Percentiles rank a stretch among this genome's conserved stretches.
These are phyloP conservation scores for Eudasyphora cyanicolor DNA, from an alignment of 2,888 invertebrate species.

Conservation along the genomic window DNA sequence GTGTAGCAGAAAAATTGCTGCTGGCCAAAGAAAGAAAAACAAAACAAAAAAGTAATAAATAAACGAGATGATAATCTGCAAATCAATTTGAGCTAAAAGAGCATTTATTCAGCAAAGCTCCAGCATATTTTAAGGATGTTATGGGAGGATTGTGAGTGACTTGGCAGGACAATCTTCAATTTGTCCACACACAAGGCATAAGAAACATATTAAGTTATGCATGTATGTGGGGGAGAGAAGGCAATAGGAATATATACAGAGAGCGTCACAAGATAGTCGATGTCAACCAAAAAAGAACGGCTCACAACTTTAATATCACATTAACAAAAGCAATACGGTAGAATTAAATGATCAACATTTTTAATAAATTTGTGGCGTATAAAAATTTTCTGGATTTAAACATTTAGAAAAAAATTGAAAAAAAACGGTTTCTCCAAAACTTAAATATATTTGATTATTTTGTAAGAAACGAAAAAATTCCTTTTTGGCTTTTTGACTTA, in stretches of 20 bases:
- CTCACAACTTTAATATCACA: neutral
- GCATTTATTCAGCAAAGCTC: neutral
- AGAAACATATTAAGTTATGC: too few species aligned
- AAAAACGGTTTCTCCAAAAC: too few species aligned
- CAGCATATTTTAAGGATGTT: neutral
- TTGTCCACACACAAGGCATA: neutral
- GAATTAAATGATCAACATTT: too few species aligned
- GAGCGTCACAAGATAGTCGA: too few species aligned
- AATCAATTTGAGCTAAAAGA: conserved; percentile 16
- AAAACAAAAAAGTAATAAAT: neutral
- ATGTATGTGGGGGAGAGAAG: too few species aligned
- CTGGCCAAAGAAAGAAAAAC: neutral
- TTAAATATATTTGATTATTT: too few species aligned
- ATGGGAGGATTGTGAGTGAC: neutral
- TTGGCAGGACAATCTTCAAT: neutral
- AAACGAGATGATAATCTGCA: conserved; percentile 17
- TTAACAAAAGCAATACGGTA: neutral
- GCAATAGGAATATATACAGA: neutral
- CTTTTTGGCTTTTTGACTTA: too few species aligned
- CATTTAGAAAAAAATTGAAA: too few species aligned
- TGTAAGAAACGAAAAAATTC: too few species aligned
- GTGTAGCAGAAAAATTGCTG: neutral
- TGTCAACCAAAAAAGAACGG: neutral
- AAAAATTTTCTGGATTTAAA: too few species aligned
- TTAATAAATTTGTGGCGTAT: too few species aligned